Evolutionary conservation across 2,888 invertebrate genomes (phyloP), one percentile per base, ranked within the genome.

Genomic region (Campaea margaritaria): DNA sequence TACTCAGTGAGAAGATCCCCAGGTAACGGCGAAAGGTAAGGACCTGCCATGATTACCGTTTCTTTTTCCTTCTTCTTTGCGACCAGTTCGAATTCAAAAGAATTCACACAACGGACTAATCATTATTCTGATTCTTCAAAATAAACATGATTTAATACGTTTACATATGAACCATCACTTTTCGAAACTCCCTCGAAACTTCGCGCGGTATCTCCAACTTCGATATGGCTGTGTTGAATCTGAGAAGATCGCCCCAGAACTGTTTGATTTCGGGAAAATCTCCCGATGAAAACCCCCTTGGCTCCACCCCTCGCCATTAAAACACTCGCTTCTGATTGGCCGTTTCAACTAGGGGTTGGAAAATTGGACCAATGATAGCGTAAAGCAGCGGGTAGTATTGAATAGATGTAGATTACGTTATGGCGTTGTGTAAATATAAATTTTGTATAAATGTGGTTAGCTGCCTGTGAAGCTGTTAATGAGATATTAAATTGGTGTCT

Each of bases 1-100:
- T 98, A 98, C 85, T 97, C 97, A 13, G 97, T 97, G 47, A 97
- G 93, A n/a, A 97, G 93, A 87, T 97, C 97, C 27, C 97, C 96
- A 34, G 97, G 97, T 44, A 97, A 85, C 0, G 97, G 97, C 47
- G 97, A 96, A 59, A 97, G 87, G 81, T 97, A 97, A 58, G 97
- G 97, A 57, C 97, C 97, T 52, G 97, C 97, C 97, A 97, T 97
- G 15, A 13, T 34, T 16, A 34, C 15, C 0, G 41, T 34, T n/a
- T 21, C 2, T 21, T 21, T 21, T 21, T 21, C 2, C 5, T 21
- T 36, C 36, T 12, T 12, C 36, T 36, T 36, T 36, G 11, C 4
- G 3, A 12, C 13, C 1, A 31, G 2, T 28, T 0, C 7, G 12
- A 12, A 15, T 46, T 46, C 34, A 15, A 34, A 0, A 15, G 12